Evolutionary conservation across 2,888 invertebrate genomes (phyloP).

Genomic region (Muschampia plurimacula): DNA sequence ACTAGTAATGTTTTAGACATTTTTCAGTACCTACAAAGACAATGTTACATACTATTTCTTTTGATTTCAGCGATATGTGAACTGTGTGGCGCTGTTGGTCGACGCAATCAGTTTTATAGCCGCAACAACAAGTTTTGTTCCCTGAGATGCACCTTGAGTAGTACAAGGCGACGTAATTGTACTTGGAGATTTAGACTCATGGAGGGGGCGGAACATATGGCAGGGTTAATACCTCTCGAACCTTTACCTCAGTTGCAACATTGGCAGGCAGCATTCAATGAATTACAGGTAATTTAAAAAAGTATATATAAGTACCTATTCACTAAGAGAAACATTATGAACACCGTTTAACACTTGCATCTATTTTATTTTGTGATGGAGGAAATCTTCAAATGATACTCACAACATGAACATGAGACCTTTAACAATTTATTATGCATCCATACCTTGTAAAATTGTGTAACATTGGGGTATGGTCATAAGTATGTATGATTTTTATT

Average conservation of each 20-base stretch:
- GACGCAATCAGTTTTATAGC: slow-evolving; percentile 70
- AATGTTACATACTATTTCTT: not conserved
- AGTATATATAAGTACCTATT: not conserved
- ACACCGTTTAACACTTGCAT: no score
- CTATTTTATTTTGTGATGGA: no score
- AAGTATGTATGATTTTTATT: no score
- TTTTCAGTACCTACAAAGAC: not conserved
- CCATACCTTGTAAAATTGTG: no score
- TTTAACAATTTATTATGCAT: no score
- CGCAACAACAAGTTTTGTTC: slow-evolving; percentile 77
- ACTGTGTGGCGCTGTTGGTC: slow-evolving; percentile 75
- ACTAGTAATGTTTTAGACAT: not conserved
- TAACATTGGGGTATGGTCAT: no score
- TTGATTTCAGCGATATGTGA: slow-evolving; percentile 74
- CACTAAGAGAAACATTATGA: no score
- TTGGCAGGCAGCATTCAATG: slow-evolving; percentile 74
- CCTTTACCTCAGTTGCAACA: slow-evolving; percentile 79
- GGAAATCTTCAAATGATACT: no score
- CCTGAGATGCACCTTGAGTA: slow-evolving; percentile 69
- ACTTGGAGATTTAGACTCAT: slow-evolving; percentile 78
- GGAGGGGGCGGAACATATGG: slow-evolving; percentile 81
- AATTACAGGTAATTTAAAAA: slow-evolving; percentile 63
- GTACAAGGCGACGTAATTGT: slow-evolving; percentile 57
- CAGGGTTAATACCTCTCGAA: slow-evolving; percentile 78
- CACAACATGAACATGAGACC: no score